phyloP scores from a whole-genome alignment of 2,888 invertebrate genomes.

The Calephelis perditalis region DNA sequence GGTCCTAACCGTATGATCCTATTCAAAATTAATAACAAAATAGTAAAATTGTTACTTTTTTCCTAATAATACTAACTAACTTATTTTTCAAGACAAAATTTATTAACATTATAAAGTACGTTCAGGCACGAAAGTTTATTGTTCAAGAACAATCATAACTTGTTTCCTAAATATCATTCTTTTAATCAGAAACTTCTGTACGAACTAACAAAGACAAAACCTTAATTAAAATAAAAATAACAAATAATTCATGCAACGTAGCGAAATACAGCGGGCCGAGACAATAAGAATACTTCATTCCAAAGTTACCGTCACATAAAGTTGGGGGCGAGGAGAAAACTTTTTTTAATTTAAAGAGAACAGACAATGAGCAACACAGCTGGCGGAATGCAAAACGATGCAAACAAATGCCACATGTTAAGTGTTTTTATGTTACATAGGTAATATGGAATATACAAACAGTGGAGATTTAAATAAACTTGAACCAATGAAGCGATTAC shows the following conservation, averaged over 20 bases:
- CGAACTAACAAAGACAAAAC: conserved; percentile 15
- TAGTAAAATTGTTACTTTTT: too few relatives aligned
- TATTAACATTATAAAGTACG: too few relatives aligned
- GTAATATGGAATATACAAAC: background rate
- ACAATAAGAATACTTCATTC: conserved; percentile 72
- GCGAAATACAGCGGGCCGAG: conserved; percentile 53
- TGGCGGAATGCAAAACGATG: conserved; percentile 73
- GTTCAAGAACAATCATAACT: too few relatives aligned
- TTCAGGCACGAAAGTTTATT: too few relatives aligned
- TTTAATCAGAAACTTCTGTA: too few relatives aligned
- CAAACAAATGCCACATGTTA: conserved; percentile 40
- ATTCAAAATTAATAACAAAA: too few relatives aligned
- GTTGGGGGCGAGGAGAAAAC: conserved; percentile 20
- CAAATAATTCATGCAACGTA: conserved; percentile 67
- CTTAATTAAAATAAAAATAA: conserved; percentile 61
- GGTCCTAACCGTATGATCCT: too few relatives aligned
- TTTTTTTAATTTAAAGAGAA: conserved; percentile 64
- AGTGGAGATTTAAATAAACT: too few relatives aligned
- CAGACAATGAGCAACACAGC: conserved; percentile 76
- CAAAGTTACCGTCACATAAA: conserved; percentile 74
- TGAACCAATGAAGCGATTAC: too few relatives aligned
- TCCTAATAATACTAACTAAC: too few relatives aligned
- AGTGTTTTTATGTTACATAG: conserved; percentile 9
- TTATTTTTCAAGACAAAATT: too few relatives aligned
- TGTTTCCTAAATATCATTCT: too few relatives aligned